These are phyloP conservation scores for Scaptomyza polygonia DNA, from an alignment of 2,888 invertebrate genomes.

Conservation along the genomic window DNA sequence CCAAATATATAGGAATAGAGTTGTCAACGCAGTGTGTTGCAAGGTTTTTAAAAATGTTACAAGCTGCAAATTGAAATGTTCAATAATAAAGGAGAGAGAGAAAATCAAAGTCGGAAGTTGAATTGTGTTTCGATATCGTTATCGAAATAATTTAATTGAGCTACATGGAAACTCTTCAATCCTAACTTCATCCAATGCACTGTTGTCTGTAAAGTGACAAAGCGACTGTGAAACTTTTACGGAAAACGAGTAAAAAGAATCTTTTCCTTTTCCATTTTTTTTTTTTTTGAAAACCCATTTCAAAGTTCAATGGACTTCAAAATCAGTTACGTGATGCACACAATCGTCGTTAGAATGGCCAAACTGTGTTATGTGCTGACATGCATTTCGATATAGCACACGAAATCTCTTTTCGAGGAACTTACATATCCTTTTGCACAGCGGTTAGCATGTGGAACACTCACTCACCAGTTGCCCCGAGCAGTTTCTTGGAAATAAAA, in stretches of 20 bases:
- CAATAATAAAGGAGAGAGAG: not conserved
- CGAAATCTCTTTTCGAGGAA: not conserved
- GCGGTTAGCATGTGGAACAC: conserved; percentile 9
- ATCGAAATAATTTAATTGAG: not conserved
- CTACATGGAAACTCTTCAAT: no score
- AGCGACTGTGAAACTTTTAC: not conserved
- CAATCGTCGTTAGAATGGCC: not conserved
- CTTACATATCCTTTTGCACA: not conserved
- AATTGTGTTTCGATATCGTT: not conserved
- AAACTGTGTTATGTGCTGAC: not conserved
- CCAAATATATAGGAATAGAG: conserved; percentile 1
- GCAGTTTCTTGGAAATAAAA: conserved; percentile 8
- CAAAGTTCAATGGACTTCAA: not conserved
- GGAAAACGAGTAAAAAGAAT: no score
- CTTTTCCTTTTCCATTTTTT: no score
- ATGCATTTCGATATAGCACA: conserved; percentile 3
- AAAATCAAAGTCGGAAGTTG: not conserved
- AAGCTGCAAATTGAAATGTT: not conserved
- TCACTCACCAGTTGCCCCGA: not conserved
- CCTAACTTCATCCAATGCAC: not conserved
- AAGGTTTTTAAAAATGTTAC: not conserved
- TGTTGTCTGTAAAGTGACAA: not conserved
- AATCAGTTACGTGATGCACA: not conserved
- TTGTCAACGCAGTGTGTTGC: not conserved
- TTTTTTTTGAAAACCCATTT: not conserved